A percentile compares a stretch with the other conserved stretches of the same genome.
phyloP scores from a whole-genome alignment of 2,113 vertebrate genomes.

The Motacilla alba region DNA sequence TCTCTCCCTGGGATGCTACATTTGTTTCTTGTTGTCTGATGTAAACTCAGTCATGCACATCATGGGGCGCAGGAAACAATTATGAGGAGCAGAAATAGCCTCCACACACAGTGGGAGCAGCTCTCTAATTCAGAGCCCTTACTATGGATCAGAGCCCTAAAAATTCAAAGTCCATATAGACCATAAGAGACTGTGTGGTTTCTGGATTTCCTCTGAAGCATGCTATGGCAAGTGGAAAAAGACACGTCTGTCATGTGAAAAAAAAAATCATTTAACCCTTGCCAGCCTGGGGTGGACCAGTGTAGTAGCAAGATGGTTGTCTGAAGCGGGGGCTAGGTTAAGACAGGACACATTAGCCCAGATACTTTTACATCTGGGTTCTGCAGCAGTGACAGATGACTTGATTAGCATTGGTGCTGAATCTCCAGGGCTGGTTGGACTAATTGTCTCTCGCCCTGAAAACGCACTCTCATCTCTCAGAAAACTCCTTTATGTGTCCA shows the following conservation, averaged over 20 bases:
- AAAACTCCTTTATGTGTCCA: background rate
- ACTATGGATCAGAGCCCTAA: background rate
- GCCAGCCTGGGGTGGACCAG: background rate
- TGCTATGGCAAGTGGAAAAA: background rate
- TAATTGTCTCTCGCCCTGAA: background rate
- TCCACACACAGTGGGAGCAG: background rate
- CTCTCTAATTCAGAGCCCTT: background rate
- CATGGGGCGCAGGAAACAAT: background rate
- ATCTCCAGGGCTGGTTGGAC: background rate
- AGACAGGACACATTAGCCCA: background rate
- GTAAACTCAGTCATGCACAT: background rate
- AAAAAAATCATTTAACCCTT: background rate
- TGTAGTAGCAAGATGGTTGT: background rate
- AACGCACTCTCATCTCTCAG: background rate
- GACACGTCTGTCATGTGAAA: background rate
- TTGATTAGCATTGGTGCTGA: background rate
- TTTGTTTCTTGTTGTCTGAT: background rate
- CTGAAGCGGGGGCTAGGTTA: background rate
- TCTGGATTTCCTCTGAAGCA: background rate
- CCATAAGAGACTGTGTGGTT: background rate
- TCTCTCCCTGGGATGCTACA: background rate
- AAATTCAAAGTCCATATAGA: background rate
- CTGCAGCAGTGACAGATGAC: background rate
- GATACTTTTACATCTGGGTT: background rate
- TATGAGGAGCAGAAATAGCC: conserved; percentile 12